Percentiles rank a stretch among this genome's conserved stretches.
These are phyloP conservation scores for Clupea harengus DNA, from an alignment of 2,113 vertebrate species.

Conservation along the genomic window DNA sequence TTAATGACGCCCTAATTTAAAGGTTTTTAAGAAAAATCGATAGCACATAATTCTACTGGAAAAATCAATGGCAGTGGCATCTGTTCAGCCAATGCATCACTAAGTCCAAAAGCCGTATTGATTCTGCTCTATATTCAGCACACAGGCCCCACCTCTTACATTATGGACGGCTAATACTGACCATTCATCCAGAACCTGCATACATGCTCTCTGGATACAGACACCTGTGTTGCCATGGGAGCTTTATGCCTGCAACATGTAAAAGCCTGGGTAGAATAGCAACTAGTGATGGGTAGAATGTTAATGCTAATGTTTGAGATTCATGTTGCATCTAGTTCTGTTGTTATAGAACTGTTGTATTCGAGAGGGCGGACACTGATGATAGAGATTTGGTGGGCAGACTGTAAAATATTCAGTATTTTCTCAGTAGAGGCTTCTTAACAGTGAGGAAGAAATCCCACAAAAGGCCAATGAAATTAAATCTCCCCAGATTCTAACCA, in stretches of 20 bases:
- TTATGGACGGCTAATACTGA: constrained; percentile 40
- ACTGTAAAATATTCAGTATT: not conserved
- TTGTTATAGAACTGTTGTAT: not conserved
- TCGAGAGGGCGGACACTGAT: not conserved
- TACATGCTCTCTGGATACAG: constrained; percentile 41
- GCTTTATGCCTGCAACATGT: constrained; percentile 9
- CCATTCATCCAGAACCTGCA: constrained; percentile 54
- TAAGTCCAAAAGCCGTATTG: constrained; percentile 51
- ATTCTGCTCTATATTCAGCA: constrained; percentile 66
- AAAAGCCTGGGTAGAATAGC: not conserved
- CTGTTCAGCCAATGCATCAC: constrained; percentile 49
- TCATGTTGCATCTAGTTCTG: not conserved
- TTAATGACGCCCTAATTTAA: constrained; percentile 55
- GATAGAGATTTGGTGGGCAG: not conserved
- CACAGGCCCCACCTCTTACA: constrained; percentile 53
- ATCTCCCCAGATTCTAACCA: not conserved
- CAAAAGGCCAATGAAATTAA: not conserved
- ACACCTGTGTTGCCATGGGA: constrained; percentile 59
- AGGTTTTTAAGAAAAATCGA: constrained; percentile 50
- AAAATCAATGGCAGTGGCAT: constrained; percentile 64
- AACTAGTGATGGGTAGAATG: not conserved
- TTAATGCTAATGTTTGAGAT: not conserved
- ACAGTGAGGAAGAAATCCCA: not conserved
- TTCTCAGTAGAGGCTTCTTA: not conserved
- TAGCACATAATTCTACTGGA: constrained; percentile 57